Base-by-base conservation (phyloP, 1,140 invertebrate species). In the Prorops nasuta region DNA sequence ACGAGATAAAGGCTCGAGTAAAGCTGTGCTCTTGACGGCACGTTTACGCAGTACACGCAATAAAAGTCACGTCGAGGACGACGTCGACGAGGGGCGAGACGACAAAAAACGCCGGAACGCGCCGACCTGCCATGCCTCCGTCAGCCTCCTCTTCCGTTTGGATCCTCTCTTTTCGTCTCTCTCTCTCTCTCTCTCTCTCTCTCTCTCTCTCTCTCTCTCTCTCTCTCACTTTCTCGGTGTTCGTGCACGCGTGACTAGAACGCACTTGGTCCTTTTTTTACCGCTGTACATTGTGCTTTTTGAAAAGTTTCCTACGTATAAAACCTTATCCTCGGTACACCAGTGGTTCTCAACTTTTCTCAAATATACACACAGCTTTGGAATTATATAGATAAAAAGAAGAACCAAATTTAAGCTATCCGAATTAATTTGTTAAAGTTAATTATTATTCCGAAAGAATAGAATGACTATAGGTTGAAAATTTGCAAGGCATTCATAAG, bases 251-350 rank as follows among this genome's bases (percentile, higher is more conserved):
- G 45, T 37, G 45, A 54, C 57, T 36, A 36, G 49, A 51, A 39
- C 54, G 51, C 60, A 54, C 57, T 54, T 40, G 45, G 44, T 24
- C 44, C 54, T 51, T 60, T 45, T 34, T 71, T 72, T 71, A 69
- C 65, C 62, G 58, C 49, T 58, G 56, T 65, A 68, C 63, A 71
- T 69, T 69, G 68, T 55, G 69, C 67, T 72, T 73, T 71, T 66
- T 51, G 50, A 63, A 71, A 71, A 71, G 59, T 70, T 68, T 57
- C 61, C 60, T 44, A 42, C 52, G 49, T 51, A 10, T 10, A 10
- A 28, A 28, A 6, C 35, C 42, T 41, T 41, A 48, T 51, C 39
- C 22, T 28, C 24, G 32, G 42, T 49, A 50, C 22, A 49, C 24
- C 17, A 32, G 44, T 4, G 24, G 10, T 6, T n/a, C n/a, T n/a